Evolutionary conservation across 2,888 invertebrate species (phyloP).

Genomic region (Coremacera marginata): DNA sequence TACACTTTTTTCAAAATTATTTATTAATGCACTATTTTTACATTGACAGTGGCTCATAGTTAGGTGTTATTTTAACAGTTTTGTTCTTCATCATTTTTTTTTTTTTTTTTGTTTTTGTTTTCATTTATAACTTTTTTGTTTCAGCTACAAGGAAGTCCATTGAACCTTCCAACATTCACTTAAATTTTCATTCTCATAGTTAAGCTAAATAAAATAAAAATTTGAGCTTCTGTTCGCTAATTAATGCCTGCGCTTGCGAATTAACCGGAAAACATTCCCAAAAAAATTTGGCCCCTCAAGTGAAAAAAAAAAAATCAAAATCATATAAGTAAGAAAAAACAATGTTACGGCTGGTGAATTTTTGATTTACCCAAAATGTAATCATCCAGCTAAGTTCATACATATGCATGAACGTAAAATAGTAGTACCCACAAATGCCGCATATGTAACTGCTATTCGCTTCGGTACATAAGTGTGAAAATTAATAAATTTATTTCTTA

Average conservation of each 20-base stretch:
- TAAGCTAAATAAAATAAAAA: background rate
- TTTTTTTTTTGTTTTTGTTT: background rate
- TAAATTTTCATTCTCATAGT: background rate
- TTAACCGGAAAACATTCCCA: background rate
- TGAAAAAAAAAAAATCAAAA: background rate
- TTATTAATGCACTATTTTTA: background rate
- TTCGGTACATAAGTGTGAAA: too few species aligned
- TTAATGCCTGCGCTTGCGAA: constrained; percentile 21
- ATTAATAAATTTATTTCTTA: too few species aligned
- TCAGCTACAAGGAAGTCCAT: background rate
- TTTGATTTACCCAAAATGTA: background rate
- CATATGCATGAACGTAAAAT: background rate
- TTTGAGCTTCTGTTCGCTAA: background rate
- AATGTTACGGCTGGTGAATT: constrained; percentile 11
- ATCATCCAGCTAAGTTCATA: background rate
- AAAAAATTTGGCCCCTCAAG: background rate
- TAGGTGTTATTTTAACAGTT: background rate
- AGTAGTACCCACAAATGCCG: too few species aligned
- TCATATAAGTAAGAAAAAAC: background rate
- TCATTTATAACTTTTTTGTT: background rate
- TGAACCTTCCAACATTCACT: background rate
- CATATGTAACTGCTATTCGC: too few species aligned
- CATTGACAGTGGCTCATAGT: background rate
- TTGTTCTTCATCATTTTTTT: background rate
- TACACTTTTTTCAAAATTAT: background rate